Percentiles rank a stretch among this genome's conserved stretches.
Evolutionary conservation across 2,113 vertebrate genomes (phyloP).

Genomic region (Cygnus buccinator): DNA sequence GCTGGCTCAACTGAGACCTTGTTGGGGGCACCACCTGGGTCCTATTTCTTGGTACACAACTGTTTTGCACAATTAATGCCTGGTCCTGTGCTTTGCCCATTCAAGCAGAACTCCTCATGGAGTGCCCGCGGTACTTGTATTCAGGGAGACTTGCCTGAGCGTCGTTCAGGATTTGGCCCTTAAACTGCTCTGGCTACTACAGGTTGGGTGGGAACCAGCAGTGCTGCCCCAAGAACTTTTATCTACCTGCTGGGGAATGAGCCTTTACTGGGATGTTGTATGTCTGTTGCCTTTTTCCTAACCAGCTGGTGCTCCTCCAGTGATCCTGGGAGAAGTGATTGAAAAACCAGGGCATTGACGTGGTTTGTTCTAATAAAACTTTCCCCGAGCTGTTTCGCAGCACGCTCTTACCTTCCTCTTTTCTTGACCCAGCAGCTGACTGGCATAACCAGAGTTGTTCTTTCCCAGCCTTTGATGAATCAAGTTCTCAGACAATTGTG

Average conservation of each 20-base stretch:
- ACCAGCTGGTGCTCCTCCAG: neutral
- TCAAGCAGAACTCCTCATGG: neutral
- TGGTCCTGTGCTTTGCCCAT: neutral
- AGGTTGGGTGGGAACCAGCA: neutral
- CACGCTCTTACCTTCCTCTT: neutral
- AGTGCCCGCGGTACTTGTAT: neutral
- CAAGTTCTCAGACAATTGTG: slow-evolving; percentile 78
- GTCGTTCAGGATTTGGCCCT: neutral
- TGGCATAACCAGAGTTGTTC: neutral
- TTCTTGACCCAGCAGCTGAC: neutral
- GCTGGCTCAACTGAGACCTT: neutral
- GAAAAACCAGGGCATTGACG: neutral
- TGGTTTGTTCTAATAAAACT: neutral
- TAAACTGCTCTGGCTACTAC: neutral
- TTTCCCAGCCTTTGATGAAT: slow-evolving; percentile 31
- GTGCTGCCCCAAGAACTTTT: neutral
- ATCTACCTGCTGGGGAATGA: neutral
- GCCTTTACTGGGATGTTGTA: neutral
- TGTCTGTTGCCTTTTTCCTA: neutral
- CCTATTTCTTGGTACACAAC: neutral
- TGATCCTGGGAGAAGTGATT: neutral
- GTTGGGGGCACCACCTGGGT: neutral
- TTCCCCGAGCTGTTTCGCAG: slow-evolving; percentile 13
- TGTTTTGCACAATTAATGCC: neutral
- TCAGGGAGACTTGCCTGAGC: neutral